Evolutionary conservation across 2,797 vertebrate genomes (phyloP), one percentile per base, ranked within the genome.

Genomic region (Sebastolobus altivelis): DNA sequence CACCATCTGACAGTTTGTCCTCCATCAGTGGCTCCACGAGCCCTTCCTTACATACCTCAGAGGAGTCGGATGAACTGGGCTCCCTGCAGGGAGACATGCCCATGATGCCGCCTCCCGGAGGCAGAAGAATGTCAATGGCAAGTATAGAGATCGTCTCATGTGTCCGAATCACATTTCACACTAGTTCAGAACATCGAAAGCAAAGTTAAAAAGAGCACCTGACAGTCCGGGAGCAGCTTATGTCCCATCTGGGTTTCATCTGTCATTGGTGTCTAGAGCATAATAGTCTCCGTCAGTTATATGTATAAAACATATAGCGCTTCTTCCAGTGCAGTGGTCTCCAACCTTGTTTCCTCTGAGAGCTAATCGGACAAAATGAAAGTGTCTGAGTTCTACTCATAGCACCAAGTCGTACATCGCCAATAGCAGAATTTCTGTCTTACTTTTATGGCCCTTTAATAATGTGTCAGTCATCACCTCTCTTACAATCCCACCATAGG

Each of bases 41-140:
- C 73, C 92, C 91, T 1, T 93, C 92, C 16, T 94, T 96, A 56
- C 94, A 85, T 82, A 93, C 93, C 60, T 97, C 95, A 1, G 96
- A 94, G 84, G 96, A 94, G 83, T 96, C 95, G 0, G 96, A 94
- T 31, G 93, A 97, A 67, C 95, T 96, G 49, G 93, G 94, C 3
- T 93, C 92, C 1, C 91, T 96, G 81, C 93, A 85, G 71, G 91
- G 94, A 63, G 96, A 96, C 81, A 93, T 94, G 85, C 89, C 94
- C 8, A 94, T 96, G 89, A 95, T 94, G 89, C 94, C 94, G 2
- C 92, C 96, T 20, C 59, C 93, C 5, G 90, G 90, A 75, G 96
- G 95, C 33, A 95, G 95, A 40, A 96, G 96, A 84, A 95, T 97
- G 93, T 98, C 97, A 73, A 97, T 98, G 97, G 97, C 94, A 96